Base-by-base conservation (phyloP, 2,797 vertebrate genomes). In the Austrolebias charrua region DNA sequence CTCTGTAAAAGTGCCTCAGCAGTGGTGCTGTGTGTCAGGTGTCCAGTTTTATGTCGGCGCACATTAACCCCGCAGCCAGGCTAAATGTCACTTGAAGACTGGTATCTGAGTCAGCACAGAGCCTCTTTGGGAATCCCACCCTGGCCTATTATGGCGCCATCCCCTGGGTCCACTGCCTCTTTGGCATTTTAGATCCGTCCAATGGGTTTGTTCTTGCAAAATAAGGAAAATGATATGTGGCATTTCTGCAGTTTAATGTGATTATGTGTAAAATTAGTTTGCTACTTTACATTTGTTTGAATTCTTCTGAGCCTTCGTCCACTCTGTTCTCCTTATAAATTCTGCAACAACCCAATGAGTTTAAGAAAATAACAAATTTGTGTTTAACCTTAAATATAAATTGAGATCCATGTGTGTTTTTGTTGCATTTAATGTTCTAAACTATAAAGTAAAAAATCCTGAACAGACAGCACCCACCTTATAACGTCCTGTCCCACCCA, bases 21-120 rank as follows among this genome's bases (percentile, higher is more conserved):
- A 18, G 29, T 11, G 4, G 19, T 18, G 9, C 61, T 48, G 55
- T 75, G 57, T 77, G 75, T 87, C 83, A 46, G 66, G 74, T 83
- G 63, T 82, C 83, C 42, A 55, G 55, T 82, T 85, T 79, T 69
- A 86, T 78, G 79, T 47, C 15, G 33, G 11, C 1, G 2, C 28
- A 38, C 50, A 14, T 58, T 80, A 69, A 85, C 81, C 83, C 75
- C 16, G 42, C 50, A 64, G 31, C 15, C 78, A 57, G 54, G 51
- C 65, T 71, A 93, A 93, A 94, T 85, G 90, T 92, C 91, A 93
- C 72, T 51, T 2, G 33, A 66, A 66, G 64, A 59, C 49, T 55
- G 54, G 20, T 15, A 12, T 69, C 83, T 80, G 84, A 90, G 75
- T 93, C 91, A 92, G 91, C 89, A 81, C 47, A 0, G 57, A 63